phyloP scores from a whole-genome alignment of 1,140 invertebrate species.

The Druon quercuslanigerum region DNA sequence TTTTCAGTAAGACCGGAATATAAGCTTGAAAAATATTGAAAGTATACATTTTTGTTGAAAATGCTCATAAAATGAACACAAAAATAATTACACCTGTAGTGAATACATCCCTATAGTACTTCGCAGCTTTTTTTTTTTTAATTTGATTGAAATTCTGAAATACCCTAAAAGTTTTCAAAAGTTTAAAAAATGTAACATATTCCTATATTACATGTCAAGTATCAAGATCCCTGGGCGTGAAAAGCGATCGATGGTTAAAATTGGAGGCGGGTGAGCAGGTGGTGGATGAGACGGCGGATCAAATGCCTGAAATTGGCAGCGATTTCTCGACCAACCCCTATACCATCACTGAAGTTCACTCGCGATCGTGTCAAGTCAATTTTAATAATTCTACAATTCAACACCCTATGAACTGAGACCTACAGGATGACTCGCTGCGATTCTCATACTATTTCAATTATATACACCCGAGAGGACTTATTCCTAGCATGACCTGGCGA shows the following conservation, averaged over 20 bases:
- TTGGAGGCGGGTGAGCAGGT: slow-evolving; percentile 54
- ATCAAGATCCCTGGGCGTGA: slow-evolving; percentile 1
- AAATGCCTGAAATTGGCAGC: slow-evolving; percentile 62
- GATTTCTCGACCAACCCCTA: slow-evolving; percentile 54
- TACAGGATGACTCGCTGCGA: slow-evolving; percentile 57
- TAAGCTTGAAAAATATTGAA: no score
- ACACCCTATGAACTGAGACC: slow-evolving; percentile 16
- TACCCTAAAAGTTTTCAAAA: not conserved
- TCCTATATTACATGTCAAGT: not conserved
- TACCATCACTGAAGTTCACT: slow-evolving; percentile 7
- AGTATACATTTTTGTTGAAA: no score
- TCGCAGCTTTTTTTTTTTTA: no score
- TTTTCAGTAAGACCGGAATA: no score
- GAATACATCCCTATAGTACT: no score
- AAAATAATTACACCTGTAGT: no score
- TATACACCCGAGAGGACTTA: not conserved
- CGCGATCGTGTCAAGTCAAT: slow-evolving; percentile 52
- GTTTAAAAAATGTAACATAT: not conserved
- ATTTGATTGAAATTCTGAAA: no score
- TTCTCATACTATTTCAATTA: not conserved
- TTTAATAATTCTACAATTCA: slow-evolving; percentile 61
- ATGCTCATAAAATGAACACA: no score
- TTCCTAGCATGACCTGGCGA: not conserved
- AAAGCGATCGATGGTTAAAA: slow-evolving; percentile 48
- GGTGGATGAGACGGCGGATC: slow-evolving; percentile 62